phyloP scores from a whole-genome alignment of 1,140 invertebrate species.

The Drosophila melanica region DNA sequence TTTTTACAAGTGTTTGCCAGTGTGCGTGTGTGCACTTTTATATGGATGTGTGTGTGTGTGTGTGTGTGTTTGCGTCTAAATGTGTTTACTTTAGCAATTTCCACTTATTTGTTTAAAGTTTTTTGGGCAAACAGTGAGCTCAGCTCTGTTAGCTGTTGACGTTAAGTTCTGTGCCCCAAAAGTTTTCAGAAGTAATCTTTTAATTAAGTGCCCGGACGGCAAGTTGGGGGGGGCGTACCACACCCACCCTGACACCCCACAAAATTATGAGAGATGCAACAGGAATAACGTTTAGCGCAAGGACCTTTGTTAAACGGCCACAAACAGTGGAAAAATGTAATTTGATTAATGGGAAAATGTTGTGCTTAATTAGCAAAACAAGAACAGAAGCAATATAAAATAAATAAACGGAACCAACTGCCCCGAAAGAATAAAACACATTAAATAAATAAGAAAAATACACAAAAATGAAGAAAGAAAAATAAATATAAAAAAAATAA shows the following conservation, averaged over 20 bases:
- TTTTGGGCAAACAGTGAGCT: constrained; percentile 64
- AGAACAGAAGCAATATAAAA: constrained; percentile 25
- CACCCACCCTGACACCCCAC: not conserved
- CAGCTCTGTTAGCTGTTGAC: constrained; percentile 53
- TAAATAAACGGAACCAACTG: constrained; percentile 2
- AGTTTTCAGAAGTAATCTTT: constrained; percentile 80
- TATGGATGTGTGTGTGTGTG: constrained; percentile 4
- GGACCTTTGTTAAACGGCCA: constrained; percentile 18
- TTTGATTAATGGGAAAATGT: constrained; percentile 81
- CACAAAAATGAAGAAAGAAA: constrained; percentile 10
- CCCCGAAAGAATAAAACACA: constrained; percentile 25
- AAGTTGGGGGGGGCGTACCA: constrained; percentile 4
- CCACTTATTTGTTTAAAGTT: constrained; percentile 79
- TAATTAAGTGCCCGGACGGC: constrained; percentile 67
- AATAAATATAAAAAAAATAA: constrained; percentile 32
- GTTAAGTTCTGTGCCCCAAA: constrained; percentile 70
- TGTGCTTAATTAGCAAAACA: constrained; percentile 73
- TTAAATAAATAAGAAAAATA: constrained; percentile 29
- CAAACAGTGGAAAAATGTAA: constrained; percentile 47
- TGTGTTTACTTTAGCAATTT: constrained; percentile 81
- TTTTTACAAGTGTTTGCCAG: constrained; percentile 43
- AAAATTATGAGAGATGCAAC: constrained; percentile 51
- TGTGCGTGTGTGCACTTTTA: not conserved
- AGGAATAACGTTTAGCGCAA: constrained; percentile 17
- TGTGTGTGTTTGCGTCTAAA: constrained; percentile 57